These are phyloP conservation scores for Mantis religiosa DNA, from an alignment of 2,888 invertebrate species.

Conservation along the genomic window DNA sequence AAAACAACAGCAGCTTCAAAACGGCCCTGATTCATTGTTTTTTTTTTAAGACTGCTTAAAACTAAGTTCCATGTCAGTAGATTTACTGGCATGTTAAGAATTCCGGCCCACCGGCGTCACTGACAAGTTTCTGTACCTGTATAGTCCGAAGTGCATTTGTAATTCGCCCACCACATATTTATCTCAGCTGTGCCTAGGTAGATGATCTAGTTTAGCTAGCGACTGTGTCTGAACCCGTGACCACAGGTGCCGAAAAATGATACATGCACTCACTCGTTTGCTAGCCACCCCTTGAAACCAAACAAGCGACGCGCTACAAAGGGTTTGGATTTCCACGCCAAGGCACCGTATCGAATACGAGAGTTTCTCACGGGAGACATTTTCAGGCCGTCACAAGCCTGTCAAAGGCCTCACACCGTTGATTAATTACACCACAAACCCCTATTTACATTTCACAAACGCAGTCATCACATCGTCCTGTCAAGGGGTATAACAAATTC, in stretches of 20 bases:
- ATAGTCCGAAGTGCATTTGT: no score
- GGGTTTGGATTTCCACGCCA: neutral
- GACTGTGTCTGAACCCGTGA: neutral
- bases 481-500: neutral
- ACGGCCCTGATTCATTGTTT: no score
- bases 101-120: no score
- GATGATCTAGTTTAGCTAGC: no score
- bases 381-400: neutral
- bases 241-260: neutral
- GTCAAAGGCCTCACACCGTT: neutral
- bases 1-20: no score
- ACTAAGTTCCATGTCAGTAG: no score
- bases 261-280: neutral
- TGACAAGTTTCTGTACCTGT: no score
- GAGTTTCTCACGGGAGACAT: neutral
- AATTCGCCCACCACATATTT: no score
- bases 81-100: no score
- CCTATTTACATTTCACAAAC: constrained; percentile 10
- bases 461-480: neutral
- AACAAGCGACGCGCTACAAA: neutral
- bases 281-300: neutral
- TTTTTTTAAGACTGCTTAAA: no score
- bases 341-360: neutral
- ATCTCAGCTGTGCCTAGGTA: no score
- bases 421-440: neutral